Evolutionary conservation across 2,797 vertebrate species (phyloP), one percentile per base, ranked within the genome.

Genomic region (Mormyrus proboscirostris): DNA sequence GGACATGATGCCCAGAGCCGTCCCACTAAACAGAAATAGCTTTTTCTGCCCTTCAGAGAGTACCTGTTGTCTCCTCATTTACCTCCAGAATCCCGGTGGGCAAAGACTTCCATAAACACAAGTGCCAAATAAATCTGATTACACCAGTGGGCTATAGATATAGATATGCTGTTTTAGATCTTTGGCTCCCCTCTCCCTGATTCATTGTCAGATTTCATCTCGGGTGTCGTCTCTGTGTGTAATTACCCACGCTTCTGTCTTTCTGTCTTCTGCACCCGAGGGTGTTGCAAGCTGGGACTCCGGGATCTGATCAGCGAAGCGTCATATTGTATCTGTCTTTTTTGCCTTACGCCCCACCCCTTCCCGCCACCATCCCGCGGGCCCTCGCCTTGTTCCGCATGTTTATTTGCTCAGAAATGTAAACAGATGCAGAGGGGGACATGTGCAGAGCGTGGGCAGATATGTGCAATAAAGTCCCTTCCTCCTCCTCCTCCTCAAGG

Each of bases 351-450:
- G 38, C 16, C 73, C 38, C 76, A 82, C 76, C 76, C 73, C 73
- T 41, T 44, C 38, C 14, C 16, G 4, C 73, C 38, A 44, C 38
- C 33, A 12, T 16, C 41, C 33, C 76, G 4, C 7, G 7, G 7
- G 38, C 76, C 76, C 76, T n/a, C 41, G 2, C 38, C 76, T 82
- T 41, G 76, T 82, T 82, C 76, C 19, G 41, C 76, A 19, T 82
- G 76, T 82, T 82, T 82, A 82, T 82, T 44, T 82, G 41, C 76
- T 82, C 41, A 82, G 76, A 22, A 82, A 82, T 41, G 76, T 47
- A 82, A 82, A 82, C 38, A 82, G 76, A 19, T 41, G 19, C 41
- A n/a, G 76, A 47, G 76, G 76, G 76, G 76, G 41, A n/a, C 41
- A 19, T n/a, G 76, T 82, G 76, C 7, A n/a, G 19, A 82, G 41